phyloP scores from a whole-genome alignment of 1,140 invertebrate genomes.

The Temnothorax curvispinosus region DNA sequence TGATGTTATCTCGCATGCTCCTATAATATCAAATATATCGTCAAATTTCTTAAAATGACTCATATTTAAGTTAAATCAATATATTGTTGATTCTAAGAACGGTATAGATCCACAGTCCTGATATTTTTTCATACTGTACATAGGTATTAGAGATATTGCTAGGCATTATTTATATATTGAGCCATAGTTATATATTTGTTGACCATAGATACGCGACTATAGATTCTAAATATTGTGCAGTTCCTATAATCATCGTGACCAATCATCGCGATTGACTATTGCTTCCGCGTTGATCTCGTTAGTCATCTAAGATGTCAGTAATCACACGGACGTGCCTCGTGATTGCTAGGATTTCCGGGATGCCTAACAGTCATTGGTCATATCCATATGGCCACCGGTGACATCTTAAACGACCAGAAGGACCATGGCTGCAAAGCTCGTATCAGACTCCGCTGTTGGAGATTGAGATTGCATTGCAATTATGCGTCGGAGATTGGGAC shows the following conservation, averaged over 20 bases:
- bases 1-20: neutral
- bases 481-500: conserved; percentile 18
- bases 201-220: neutral
- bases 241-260: neutral
- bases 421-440: neutral
- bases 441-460: neutral
- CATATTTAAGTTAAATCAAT: neutral
- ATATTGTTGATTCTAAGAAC: neutral
- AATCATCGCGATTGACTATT: neutral
- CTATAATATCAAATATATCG: neutral
- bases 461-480: conserved; percentile 42
- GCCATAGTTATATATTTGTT: neutral
- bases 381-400: conserved; percentile 19
- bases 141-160: neutral
- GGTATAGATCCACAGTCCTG: neutral
- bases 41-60: neutral
- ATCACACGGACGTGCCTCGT: neutral
- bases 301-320: conserved; percentile 2
- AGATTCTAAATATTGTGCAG: neutral
- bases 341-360: conserved; percentile 25
- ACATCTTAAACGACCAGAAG: conserved; percentile 29
- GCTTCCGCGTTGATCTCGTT: neutral
- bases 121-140: neutral
- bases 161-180: neutral
- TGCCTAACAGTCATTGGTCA: conserved; percentile 18